Percentiles rank a stretch among this genome's conserved stretches.
Evolutionary conservation across 2,113 vertebrate genomes (phyloP).

Genomic region (Centropus bengalensis): DNA sequence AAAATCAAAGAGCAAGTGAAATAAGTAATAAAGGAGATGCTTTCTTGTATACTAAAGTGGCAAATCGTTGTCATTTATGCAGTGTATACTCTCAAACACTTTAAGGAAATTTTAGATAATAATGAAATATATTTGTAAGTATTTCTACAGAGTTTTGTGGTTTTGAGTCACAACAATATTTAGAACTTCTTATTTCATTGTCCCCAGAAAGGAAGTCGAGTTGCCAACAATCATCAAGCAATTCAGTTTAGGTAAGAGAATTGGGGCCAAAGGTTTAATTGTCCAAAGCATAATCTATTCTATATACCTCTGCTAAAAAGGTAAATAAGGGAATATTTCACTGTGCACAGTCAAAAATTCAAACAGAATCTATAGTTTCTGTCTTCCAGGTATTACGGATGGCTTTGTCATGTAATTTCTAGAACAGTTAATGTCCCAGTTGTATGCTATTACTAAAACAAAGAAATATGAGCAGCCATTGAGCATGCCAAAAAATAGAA

Average conservation of each 20-base stretch:
- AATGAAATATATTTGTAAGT: neutral
- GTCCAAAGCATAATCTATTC: neutral
- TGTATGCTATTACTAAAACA: neutral
- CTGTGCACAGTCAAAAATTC: neutral
- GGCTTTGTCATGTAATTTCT: neutral
- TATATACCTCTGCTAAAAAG: neutral
- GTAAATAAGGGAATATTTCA: neutral
- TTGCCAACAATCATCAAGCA: neutral
- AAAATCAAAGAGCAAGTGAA: neutral
- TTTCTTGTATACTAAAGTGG: neutral
- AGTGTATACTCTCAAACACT: neutral
- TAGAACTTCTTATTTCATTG: neutral
- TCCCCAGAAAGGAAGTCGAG: neutral
- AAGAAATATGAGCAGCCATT: neutral
- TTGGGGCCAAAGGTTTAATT: neutral
- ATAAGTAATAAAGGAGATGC: neutral
- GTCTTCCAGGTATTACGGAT: neutral
- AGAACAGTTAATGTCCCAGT: neutral
- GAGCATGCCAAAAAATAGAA: neutral
- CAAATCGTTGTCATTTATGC: neutral
- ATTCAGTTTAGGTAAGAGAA: neutral
- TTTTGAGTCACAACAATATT: neutral
- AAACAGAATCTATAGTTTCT: neutral
- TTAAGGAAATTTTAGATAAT: neutral
- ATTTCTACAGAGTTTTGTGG: neutral